Evolutionary conservation across 2,888 invertebrate species (phyloP).

Genomic region (Trachelus troglodyta): DNA sequence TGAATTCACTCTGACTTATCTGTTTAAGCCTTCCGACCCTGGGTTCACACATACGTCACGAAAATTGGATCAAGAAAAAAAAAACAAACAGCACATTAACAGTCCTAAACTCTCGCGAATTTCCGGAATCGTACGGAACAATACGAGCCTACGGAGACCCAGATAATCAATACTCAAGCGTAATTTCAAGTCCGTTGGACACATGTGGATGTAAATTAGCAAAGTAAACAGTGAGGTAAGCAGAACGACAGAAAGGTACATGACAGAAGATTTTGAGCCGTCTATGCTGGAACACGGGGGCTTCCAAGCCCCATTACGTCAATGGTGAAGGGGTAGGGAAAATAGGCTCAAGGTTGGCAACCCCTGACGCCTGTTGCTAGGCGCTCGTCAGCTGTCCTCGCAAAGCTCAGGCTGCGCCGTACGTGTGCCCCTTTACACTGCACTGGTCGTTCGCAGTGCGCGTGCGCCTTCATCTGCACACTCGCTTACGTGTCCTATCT

Average conservation of each 20-base stretch:
- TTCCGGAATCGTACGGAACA: too few species aligned
- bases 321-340: neutral
- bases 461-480: neutral
- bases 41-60: neutral
- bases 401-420: constrained; percentile 24
- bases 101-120: too few species aligned
- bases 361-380: constrained; percentile 59
- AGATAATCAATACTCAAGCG: neutral
- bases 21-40: too few species aligned
- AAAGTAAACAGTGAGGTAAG: too few species aligned
- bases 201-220: too few species aligned
- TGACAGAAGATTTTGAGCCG: too few species aligned
- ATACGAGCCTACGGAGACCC: too few species aligned
- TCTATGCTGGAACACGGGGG: too few species aligned
- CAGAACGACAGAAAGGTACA: too few species aligned
- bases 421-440: constrained; percentile 6
- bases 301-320: too few species aligned
- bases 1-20: too few species aligned
- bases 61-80: constrained; percentile 13
- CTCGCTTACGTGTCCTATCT: neutral
- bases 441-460: constrained; percentile 1
- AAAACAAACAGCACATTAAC: too few species aligned
- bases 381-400: constrained; percentile 46
- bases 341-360: constrained; percentile 44
- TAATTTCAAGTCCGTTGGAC: neutral